A percentile compares a stretch with the other conserved stretches of the same genome.
These are phyloP conservation scores for Hypanus sabinus DNA, from an alignment of 2,113 vertebrate species.

Conservation along the genomic window DNA sequence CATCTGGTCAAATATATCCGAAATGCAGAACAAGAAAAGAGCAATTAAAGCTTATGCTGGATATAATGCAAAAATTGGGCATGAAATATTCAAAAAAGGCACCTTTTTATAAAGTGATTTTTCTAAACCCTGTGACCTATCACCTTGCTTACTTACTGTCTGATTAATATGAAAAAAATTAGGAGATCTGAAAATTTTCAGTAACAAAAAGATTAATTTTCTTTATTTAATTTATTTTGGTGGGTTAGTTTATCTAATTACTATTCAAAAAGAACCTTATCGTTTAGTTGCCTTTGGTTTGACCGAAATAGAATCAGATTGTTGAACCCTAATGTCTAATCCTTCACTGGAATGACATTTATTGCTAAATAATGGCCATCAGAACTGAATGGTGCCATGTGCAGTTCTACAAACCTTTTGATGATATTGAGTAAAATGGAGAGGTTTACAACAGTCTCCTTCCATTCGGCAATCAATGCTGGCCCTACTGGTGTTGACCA, in stretches of 20 bases:
- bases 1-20: too few species aligned
- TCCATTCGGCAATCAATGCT: not conserved
- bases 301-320: not conserved
- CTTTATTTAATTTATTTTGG: not conserved
- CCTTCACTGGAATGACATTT: too few species aligned
- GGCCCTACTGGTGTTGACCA: too few species aligned
- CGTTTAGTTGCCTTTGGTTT: not conserved
- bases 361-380: not conserved
- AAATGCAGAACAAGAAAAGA: not conserved
- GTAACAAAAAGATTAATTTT: not conserved
- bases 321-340: not conserved
- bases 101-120: not conserved
- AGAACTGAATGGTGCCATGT: not conserved
- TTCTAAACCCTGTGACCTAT: not conserved
- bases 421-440: not conserved
- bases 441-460: not conserved
- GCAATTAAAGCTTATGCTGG: not conserved
- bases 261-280: not conserved
- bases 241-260: not conserved
- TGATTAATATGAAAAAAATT: not conserved
- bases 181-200: not conserved
- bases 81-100: not conserved
- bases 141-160: not conserved
- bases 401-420: not conserved
- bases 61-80: not conserved